Base-by-base conservation (phyloP, 2,888 invertebrate species). In the Phymatocera aterrima region DNA sequence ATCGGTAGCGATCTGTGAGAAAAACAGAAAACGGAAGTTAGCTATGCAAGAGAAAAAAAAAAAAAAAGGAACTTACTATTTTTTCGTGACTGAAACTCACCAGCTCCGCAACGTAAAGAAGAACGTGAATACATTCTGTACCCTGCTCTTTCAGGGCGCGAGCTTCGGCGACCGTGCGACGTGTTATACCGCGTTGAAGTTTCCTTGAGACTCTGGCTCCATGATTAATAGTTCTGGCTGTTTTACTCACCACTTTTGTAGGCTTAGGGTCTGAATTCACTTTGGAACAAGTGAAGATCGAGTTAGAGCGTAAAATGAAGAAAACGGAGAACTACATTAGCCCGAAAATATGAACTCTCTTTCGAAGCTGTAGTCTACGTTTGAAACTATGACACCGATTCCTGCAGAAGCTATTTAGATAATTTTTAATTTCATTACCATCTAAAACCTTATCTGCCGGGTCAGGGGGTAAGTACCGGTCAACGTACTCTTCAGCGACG, bases 401-500 rank as follows among this genome's bases (percentile, higher is more conserved):
- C n/a, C n/a, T n/a, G n/a, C n/a, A n/a, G n/a, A n/a, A n/a, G n/a
- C n/a, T n/a, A n/a, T n/a, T n/a, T n/a, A n/a, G 34, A 57, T 57
- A 37, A 24, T 37, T 28, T n/a, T 18, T 57, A 4, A 40, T n/a
- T 21, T 54, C 40, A 37, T 57, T 87, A 95, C 95, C 94, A 86
- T 95, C 95, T 80, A 90, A 90, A 79, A 92, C 92, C 89, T 94
- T 94, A 87, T 94, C 94, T 51, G 93, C 91, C 1, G 89, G 87
- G 88, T 94, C 94, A 8, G 93, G 93, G 31, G 96, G 95, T 83
- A 97, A 92, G 89, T 95, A 96, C 90, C 93, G 96, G 91, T 97
- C 96, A 65, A 97, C 95, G 87, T 96, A 96, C 87, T 94, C 94
- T 87, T 97, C 97, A 31, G 96, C 96, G 24, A 94, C 94, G 83